phyloP scores from a whole-genome alignment of 2,113 vertebrate species.

The Micromys minutus region DNA sequence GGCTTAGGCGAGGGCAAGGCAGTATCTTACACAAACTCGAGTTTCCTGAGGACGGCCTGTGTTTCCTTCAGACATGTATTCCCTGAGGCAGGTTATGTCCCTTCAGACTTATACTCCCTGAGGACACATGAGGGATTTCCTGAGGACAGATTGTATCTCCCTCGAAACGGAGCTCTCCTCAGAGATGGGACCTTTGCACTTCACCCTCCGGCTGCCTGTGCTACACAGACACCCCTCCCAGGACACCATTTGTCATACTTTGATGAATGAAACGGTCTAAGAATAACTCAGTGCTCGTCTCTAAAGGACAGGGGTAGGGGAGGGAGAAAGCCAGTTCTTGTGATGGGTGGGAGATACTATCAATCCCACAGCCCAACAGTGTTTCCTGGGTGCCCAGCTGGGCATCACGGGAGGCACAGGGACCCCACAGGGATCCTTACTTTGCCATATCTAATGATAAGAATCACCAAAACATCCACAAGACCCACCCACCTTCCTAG shows the following conservation, averaged over 20 bases:
- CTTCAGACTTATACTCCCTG: too few relatives aligned
- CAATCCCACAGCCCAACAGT: background rate
- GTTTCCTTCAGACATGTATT: background rate
- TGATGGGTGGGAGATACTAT: background rate
- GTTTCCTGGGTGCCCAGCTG: background rate
- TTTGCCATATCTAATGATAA: background rate
- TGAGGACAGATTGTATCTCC: background rate
- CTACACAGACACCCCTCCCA: slow-evolving; percentile 47
- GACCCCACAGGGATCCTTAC: background rate
- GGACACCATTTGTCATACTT: slow-evolving; percentile 61
- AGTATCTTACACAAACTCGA: background rate
- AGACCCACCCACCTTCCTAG: background rate
- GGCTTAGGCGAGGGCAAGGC: background rate
- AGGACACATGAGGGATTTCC: background rate
- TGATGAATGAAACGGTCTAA: slow-evolving; percentile 76
- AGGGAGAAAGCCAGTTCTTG: background rate
- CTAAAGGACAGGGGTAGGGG: slow-evolving; percentile 20
- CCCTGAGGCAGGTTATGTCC: background rate
- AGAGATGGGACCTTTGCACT: background rate
- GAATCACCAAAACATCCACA: background rate
- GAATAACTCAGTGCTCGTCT: slow-evolving; percentile 73
- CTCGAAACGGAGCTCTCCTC: background rate
- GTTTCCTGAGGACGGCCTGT: background rate
- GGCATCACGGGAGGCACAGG: accelerated
- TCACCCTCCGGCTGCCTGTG: background rate